Evolutionary conservation across 2,113 vertebrate species (phyloP).

Genomic region (Danio rerio): GRCz12tu NC_133195.1:26908001-26908500

Average conservation of each 20-base stretch:
- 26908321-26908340: slow-evolving; percentile 34
- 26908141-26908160: neutral
- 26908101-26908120: neutral
- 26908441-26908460: slow-evolving; percentile 50
- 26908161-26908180: neutral
- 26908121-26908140: slow-evolving; percentile 9
- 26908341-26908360: slow-evolving; percentile 44
- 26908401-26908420: slow-evolving; percentile 63
- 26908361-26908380: slow-evolving; percentile 53
- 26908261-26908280: slow-evolving; percentile 40
- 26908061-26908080: slow-evolving; percentile 11
- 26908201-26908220: neutral
- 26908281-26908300: slow-evolving; percentile 23
- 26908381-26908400: slow-evolving; percentile 59
- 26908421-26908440: slow-evolving; percentile 55
- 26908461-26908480: slow-evolving; percentile 49
- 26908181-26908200: neutral
- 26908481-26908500: slow-evolving; percentile 38
- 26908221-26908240: slow-evolving; percentile 1
- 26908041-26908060: slow-evolving; percentile 20
- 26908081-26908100: neutral
- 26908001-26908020: slow-evolving; percentile 38
- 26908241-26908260: slow-evolving; percentile 16
- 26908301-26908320: slow-evolving; percentile 46
- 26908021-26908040: slow-evolving; percentile 21